Evolutionary conservation across 2,797 vertebrate species (phyloP).

Genomic region (Cossypha niveicapilla): DNA sequence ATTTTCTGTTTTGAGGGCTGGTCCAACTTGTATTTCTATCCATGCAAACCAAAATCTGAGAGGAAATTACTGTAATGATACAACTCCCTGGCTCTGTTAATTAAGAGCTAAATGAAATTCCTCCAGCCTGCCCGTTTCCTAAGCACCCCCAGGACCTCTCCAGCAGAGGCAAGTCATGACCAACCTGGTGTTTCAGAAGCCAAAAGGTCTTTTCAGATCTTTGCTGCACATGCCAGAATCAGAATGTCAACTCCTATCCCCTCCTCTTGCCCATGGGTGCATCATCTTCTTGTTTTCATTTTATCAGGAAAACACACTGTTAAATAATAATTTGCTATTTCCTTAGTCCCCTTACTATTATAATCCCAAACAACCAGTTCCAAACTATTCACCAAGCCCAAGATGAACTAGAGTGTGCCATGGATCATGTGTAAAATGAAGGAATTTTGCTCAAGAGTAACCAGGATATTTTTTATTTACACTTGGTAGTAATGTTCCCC

Average conservation of each 20-base stretch:
- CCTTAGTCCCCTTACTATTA: background rate
- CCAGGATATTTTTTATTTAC: background rate
- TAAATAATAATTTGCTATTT: background rate
- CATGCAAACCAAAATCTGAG: background rate
- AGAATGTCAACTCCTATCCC: background rate
- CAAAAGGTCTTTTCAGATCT: background rate
- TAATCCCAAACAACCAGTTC: background rate
- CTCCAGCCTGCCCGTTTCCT: background rate
- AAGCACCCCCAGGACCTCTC: background rate
- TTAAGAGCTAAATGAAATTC: background rate
- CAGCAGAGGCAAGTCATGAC: background rate
- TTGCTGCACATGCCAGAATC: background rate
- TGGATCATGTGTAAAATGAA: background rate
- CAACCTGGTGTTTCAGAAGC: background rate
- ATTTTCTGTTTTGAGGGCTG: background rate
- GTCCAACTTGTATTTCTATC: background rate
- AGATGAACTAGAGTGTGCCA: background rate
- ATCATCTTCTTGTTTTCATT: background rate
- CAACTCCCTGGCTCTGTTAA: background rate
- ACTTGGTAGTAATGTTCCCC: background rate
- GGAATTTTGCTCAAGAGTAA: background rate
- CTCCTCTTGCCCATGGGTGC: background rate
- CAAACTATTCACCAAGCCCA: background rate
- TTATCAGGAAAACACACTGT: background rate
- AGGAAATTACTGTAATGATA: background rate